phyloP scores from a whole-genome alignment of 2,113 vertebrate species.

The Spheniscus mendiculus region DNA sequence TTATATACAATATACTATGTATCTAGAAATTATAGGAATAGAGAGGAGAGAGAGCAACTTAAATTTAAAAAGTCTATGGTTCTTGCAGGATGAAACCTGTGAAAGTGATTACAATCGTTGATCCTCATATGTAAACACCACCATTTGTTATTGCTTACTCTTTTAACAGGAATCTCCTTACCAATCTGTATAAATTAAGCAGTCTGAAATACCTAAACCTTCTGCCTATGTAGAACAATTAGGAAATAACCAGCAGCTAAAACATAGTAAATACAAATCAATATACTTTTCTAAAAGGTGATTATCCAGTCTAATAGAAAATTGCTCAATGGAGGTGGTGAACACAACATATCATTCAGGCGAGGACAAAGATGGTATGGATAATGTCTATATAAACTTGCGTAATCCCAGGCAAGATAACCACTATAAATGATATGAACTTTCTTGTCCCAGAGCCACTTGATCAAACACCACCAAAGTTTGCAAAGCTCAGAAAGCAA shows the following conservation, averaged over 20 bases:
- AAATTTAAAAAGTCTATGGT: background rate
- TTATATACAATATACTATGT: background rate
- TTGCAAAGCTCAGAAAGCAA: background rate
- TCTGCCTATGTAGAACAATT: background rate
- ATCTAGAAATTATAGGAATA: background rate
- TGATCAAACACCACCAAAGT: background rate
- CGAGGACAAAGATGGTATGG: fast-evolving
- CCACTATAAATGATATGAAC: background rate
- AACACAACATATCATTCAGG: background rate
- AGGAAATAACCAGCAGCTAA: background rate
- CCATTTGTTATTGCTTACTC: background rate
- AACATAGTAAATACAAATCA: background rate
- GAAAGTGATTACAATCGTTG: background rate
- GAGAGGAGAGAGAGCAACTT: background rate
- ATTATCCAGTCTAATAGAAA: background rate
- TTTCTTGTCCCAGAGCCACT: background rate
- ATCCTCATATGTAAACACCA: background rate
- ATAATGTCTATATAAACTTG: background rate
- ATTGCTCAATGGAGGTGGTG: background rate
- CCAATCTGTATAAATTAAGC: background rate
- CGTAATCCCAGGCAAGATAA: background rate
- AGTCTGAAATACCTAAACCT: background rate
- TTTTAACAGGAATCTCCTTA: background rate
- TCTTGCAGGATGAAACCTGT: background rate
- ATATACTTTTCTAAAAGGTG: background rate